Base-by-base conservation (phyloP, 1,140 invertebrate species). In the Colletes gigas region DNA sequence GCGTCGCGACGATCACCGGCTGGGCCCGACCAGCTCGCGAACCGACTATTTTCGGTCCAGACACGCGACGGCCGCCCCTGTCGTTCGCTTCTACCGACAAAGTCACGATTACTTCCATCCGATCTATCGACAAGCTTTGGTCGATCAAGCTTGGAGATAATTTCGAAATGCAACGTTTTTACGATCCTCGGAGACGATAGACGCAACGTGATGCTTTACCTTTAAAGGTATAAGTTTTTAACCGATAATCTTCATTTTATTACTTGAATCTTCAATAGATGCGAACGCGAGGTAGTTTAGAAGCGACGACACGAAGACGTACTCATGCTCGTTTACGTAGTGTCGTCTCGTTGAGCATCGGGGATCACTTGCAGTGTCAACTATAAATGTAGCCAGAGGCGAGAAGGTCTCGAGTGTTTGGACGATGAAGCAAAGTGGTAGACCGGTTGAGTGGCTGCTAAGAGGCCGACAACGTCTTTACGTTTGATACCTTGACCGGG, bases 51-150 rank as follows among this genome's bases (percentile, higher is more conserved):
- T 19, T 44, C 73, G 73, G 57, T 52, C 57, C 74, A 52, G 83
- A 83, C 83, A 85, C 84, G 86, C 84, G 86, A 87, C 86, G 82
- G 84, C 83, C 82, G 73, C 80, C 76, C 79, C 68, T 74, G 68
- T 78, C 78, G 78, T 60, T 75, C 76, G 69, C 62, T 77, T 70
- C 78, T 21, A 54, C 60, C 52, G 60, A 62, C 30, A 30, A 30
- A 30, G 30, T 30, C 30, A 30, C 30, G 30, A 30, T 30, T 30
- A 30, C 30, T 2, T 44, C 57, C 70, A 52, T 50, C 60, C 73
- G 30, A 30, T 30, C 30, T 30, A 30, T 30, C 30, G 30, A 30
- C 30, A 30, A 0, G 30, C 30, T 30, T 30, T 30, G 30, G 30
- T 2, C 30, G 30, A 30, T 2, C 2, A 30, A 30, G 30, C 30